These are phyloP conservation scores for Campoplex capitator DNA, from an alignment of 2,888 invertebrate species.

Conservation along the genomic window DNA sequence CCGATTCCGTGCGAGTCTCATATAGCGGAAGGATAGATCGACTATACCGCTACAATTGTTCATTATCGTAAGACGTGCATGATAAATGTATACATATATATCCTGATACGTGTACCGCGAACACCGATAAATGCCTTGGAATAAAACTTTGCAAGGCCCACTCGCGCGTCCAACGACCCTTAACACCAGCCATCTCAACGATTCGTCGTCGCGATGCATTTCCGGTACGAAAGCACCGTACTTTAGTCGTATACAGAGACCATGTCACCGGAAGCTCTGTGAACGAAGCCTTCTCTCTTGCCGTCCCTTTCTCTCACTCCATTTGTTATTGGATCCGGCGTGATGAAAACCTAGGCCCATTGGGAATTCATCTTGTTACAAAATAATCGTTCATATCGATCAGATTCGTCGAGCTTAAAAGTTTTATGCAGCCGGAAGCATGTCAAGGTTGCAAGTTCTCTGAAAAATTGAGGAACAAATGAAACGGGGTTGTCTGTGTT, in stretches of 20 bases:
- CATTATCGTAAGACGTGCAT: constrained; percentile 15
- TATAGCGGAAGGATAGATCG: constrained; percentile 72
- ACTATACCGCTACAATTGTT: constrained; percentile 61
- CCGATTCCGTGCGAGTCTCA: constrained; percentile 30
- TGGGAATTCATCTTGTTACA: constrained; percentile 43
- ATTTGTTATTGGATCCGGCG: neutral
- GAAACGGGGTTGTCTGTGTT: constrained; percentile 13
- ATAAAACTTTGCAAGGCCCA: constrained; percentile 25
- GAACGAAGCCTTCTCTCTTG: constrained; percentile 33
- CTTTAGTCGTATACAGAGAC: neutral
- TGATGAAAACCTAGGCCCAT: constrained; percentile 39
- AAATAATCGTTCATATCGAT: constrained; percentile 45
- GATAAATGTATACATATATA: too few species aligned
- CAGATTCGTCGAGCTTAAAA: constrained; percentile 10
- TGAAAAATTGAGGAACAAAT: neutral
- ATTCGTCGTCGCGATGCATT: constrained; percentile 50
- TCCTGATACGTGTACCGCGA: constrained; percentile 11
- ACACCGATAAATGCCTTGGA: constrained; percentile 37
- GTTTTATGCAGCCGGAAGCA: constrained; percentile 22
- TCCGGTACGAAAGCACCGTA: constrained; percentile 47
- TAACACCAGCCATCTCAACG: constrained; percentile 8
- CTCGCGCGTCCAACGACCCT: constrained; percentile 49
- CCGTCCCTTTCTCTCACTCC: neutral
- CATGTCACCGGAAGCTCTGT: constrained; percentile 32
- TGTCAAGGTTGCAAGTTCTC: neutral